Percentiles rank a stretch among this genome's conserved stretches.
phyloP scores from a whole-genome alignment of 2,888 invertebrate genomes.

The Nomada lathburiana region DNA sequence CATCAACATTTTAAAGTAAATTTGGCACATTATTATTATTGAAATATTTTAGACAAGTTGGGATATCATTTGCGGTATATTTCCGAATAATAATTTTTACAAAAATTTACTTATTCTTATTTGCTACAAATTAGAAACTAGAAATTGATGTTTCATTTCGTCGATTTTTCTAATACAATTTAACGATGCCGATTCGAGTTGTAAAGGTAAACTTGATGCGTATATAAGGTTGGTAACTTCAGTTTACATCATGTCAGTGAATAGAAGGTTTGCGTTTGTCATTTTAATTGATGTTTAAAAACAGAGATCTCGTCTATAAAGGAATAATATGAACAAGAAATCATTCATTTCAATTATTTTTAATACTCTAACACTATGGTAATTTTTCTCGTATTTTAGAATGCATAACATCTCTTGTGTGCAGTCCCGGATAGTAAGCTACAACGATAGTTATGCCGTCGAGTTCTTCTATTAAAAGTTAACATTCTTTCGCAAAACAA shows the following conservation, averaged over 20 bases:
- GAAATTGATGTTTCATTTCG: too few relatives aligned
- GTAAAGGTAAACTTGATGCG: background rate
- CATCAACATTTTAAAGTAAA: background rate
- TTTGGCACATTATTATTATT: too few relatives aligned
- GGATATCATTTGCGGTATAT: too few relatives aligned
- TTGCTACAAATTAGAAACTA: too few relatives aligned
- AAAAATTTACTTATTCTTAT: too few relatives aligned
- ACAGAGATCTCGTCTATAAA: background rate
- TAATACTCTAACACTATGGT: background rate
- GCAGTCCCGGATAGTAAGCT: background rate
- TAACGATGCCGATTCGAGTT: too few relatives aligned
- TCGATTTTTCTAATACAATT: too few relatives aligned
- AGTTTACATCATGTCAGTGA: slow-evolving; percentile 27
- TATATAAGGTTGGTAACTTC: slow-evolving; percentile 12
- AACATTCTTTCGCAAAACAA: slow-evolving; percentile 15
- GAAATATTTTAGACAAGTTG: too few relatives aligned
- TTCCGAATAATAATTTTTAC: too few relatives aligned
- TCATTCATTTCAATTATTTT: background rate
- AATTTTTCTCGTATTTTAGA: background rate
- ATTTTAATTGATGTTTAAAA: slow-evolving; percentile 1
- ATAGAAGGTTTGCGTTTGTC: slow-evolving; percentile 15
- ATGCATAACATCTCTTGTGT: slow-evolving; percentile 1
- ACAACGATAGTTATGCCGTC: slow-evolving; percentile 2
- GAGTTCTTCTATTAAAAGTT: slow-evolving; percentile 1
- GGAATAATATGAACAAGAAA: background rate